Evolutionary conservation across 1,140 invertebrate genomes (phyloP).

Genomic region (Pantala flavescens): DNA sequence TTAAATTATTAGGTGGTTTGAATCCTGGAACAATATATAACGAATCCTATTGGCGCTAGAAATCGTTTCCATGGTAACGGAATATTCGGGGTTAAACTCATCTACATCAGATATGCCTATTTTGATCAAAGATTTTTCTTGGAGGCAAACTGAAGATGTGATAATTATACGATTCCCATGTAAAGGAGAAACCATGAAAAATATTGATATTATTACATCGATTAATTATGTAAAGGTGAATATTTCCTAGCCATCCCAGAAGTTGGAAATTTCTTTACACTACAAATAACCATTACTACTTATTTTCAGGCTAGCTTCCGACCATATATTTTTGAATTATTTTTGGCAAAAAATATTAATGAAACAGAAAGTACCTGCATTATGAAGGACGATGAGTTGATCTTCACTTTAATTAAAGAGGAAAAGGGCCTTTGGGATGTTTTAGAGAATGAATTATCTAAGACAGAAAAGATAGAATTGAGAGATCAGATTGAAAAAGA

Average conservation of each 20-base stretch:
- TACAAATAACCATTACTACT: neutral
- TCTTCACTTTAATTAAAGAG: constrained; percentile 49
- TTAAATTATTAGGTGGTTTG: too few species aligned
- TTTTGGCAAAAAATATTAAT: constrained; percentile 45
- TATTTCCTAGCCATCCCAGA: neutral
- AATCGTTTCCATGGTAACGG: too few species aligned
- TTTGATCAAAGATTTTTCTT: constrained; percentile 54
- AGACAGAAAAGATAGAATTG: constrained; percentile 37
- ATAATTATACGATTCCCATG: constrained; percentile 47
- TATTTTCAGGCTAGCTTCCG: constrained; percentile 44
- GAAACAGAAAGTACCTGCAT: constrained; percentile 45
- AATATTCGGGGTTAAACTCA: too few species aligned
- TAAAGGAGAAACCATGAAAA: constrained; percentile 37
- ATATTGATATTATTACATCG: constrained; percentile 50
- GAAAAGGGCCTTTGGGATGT: constrained; percentile 42
- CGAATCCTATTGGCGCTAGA: too few species aligned
- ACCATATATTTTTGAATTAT: constrained; percentile 55
- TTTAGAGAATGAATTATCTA: constrained; percentile 41
- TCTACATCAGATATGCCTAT: constrained; percentile 47
- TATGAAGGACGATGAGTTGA: constrained; percentile 40
- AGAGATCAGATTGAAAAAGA: constrained; percentile 38
- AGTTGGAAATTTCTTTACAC: too few species aligned
- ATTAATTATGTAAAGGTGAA: constrained; percentile 49
- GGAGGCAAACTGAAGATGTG: constrained; percentile 48
- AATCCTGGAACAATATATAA: too few species aligned